Evolutionary conservation across 2,888 invertebrate species (phyloP).

Genomic region (Prenolepis imparis): DNA sequence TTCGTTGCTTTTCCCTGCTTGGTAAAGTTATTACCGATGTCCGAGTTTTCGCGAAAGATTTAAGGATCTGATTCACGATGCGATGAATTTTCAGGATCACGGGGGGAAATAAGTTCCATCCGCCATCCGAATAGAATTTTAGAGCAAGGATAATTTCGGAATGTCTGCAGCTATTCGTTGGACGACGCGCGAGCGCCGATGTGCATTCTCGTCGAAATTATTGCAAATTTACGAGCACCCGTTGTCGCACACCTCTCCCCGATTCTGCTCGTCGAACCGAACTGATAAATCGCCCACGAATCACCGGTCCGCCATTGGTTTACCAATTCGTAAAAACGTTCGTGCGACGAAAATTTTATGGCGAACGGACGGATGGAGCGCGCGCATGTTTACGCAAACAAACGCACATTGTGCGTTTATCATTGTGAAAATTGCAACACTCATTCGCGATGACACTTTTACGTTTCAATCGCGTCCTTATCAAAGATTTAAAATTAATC

Average conservation of each 20-base stretch:
- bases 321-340: slow-evolving; percentile 77
- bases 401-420: not conserved
- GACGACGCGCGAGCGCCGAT: slow-evolving; percentile 47
- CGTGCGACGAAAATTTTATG: slow-evolving; percentile 61
- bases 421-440: slow-evolving; percentile 30
- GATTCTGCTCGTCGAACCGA: slow-evolving; percentile 68
- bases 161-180: slow-evolving; percentile 58
- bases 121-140: slow-evolving; percentile 24
- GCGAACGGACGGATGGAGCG: slow-evolving; percentile 29
- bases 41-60: slow-evolving; percentile 23
- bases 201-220: slow-evolving; percentile 78
- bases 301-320: slow-evolving; percentile 74
- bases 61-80: slow-evolving; percentile 10
- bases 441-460: not conserved
- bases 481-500: slow-evolving; percentile 45
- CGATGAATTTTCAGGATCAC: slow-evolving; percentile 25
- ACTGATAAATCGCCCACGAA: slow-evolving; percentile 80
- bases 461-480: slow-evolving; percentile 2
- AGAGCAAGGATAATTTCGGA: slow-evolving; percentile 60
- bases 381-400: not conserved
- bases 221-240: slow-evolving; percentile 80
- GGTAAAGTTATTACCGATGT: slow-evolving; percentile 35
- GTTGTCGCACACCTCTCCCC: slow-evolving; percentile 79
- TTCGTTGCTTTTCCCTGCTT: slow-evolving; percentile 13
- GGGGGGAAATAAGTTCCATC: slow-evolving; percentile 25